Evolutionary conservation across 92 coral and sea anemone genomes (phyloP).

Genomic region (Epizoanthus rinbou): DNA sequence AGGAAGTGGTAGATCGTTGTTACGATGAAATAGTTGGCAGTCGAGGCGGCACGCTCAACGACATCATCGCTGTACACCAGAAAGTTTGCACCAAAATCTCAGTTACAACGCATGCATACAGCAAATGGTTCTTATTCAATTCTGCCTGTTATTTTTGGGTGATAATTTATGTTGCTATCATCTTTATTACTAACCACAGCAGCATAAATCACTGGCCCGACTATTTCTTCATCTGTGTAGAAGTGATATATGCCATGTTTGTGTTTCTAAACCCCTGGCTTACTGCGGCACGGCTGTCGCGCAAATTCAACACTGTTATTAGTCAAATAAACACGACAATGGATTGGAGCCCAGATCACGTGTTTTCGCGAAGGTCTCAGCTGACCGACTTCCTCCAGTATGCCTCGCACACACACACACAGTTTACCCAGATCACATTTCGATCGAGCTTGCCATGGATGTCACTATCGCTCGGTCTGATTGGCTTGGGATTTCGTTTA

Average conservation of each 20-base stretch:
- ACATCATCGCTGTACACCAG: slow-evolving; percentile 54
- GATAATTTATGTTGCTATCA: slow-evolving; percentile 24
- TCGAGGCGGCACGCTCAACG: slow-evolving; percentile 45
- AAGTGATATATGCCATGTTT: slow-evolving; percentile 41
- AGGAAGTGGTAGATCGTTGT: slow-evolving; percentile 29
- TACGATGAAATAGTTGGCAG: slow-evolving; percentile 40
- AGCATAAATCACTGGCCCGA: slow-evolving; percentile 27
- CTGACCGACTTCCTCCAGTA: slow-evolving; percentile 55
- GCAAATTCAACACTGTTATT: slow-evolving; percentile 34
- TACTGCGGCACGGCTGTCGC: slow-evolving; percentile 49
- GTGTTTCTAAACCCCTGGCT: slow-evolving; percentile 51
- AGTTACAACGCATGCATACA: slow-evolving; percentile 35
- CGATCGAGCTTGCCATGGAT: slow-evolving; percentile 54
- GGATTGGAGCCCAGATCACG: slow-evolving; percentile 54
- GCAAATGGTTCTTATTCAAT: slow-evolving; percentile 51
- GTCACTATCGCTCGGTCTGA: slow-evolving; percentile 18
- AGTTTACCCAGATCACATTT: slow-evolving; percentile 51
- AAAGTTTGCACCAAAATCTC: slow-evolving; percentile 42
- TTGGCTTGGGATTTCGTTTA: slow-evolving; percentile 29
- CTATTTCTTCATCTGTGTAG: slow-evolving; percentile 39
- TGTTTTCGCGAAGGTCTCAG: slow-evolving; percentile 46
- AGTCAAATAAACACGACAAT: slow-evolving; percentile 46
- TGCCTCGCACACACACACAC: slow-evolving; percentile 55
- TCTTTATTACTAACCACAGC: slow-evolving; percentile 27
- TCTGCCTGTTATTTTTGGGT: slow-evolving; percentile 64